Conservation (phyloP, 1,140 invertebrate species). For the Dufourea novaeangliae region DNA sequence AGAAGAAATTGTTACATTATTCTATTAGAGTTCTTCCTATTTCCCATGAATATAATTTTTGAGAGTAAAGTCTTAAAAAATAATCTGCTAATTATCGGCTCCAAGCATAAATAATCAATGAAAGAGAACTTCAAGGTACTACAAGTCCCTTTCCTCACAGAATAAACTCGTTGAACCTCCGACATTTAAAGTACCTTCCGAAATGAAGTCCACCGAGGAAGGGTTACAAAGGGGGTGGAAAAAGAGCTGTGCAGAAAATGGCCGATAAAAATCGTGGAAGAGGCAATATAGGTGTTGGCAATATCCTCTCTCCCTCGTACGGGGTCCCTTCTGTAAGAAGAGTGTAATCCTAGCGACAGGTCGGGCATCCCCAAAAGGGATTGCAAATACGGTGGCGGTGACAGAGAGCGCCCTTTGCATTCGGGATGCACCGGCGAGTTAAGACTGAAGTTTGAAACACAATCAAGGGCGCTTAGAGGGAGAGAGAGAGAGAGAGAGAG, state of each 20-base stretch:
- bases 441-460: conserved; percentile 71
- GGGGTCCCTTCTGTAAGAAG: conserved; percentile 35
- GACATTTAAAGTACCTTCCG: too few relatives aligned
- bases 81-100: too few relatives aligned
- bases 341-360: conserved; percentile 32
- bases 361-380: conserved; percentile 28
- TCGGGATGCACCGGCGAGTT: conserved; percentile 40
- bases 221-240: background rate
- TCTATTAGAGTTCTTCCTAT: too few relatives aligned
- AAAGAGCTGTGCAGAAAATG: background rate
- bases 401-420: conserved; percentile 45
- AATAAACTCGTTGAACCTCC: too few relatives aligned
- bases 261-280: conserved; percentile 39
- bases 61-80: too few relatives aligned
- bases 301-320: conserved; percentile 18
- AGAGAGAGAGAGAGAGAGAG: background rate
- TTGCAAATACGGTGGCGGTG: conserved; percentile 48
- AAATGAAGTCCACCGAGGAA: background rate
- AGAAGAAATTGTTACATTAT: too few relatives aligned
- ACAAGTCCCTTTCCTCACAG: too few relatives aligned
- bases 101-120: too few relatives aligned
- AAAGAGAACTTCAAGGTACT: too few relatives aligned
- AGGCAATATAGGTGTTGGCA: conserved; percentile 42
- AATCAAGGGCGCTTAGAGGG: conserved; percentile 52
- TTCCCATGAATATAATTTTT: too few relatives aligned